Evolutionary conservation across 2,113 vertebrate genomes (phyloP).

Genomic region (Ceratotherium simum): DNA sequence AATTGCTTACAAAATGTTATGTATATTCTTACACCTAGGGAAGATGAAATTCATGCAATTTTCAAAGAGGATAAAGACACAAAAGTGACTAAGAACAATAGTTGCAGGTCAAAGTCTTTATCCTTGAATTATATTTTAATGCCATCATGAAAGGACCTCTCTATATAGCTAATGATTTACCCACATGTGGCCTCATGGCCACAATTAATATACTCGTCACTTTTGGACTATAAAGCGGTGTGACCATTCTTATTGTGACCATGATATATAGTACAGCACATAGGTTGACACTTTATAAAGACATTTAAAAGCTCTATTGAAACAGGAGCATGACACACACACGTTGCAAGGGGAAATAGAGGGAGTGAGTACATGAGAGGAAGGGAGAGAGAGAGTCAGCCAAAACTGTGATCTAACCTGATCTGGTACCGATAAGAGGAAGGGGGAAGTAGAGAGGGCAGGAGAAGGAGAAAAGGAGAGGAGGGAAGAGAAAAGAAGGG

Average conservation of each 20-base stretch:
- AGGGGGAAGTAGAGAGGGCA: not conserved
- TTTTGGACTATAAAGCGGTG: not conserved
- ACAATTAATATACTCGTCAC: not conserved
- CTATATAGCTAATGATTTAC: not conserved
- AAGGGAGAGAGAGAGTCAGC: not conserved
- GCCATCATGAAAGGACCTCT: not conserved
- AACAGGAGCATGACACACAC: not conserved
- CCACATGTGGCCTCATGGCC: not conserved
- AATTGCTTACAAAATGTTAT: not conserved
- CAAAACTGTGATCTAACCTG: not conserved
- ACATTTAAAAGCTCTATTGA: not conserved
- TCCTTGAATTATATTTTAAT: slow-evolving; percentile 33
- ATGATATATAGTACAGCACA: not conserved
- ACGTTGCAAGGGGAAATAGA: not conserved
- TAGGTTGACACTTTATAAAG: not conserved
- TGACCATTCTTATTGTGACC: not conserved
- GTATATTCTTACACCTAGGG: not conserved
- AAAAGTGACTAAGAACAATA: not conserved
- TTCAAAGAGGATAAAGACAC: slow-evolving; percentile 13
- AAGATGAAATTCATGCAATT: not conserved
- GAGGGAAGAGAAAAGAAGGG: not conserved
- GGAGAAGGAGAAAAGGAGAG: not conserved
- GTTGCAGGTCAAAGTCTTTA: not conserved
- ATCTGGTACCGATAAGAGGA: not conserved
- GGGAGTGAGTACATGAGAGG: not conserved